Evolutionary conservation across 2,113 vertebrate genomes (phyloP), one percentile per base, ranked within the genome.

Genomic region (Struthidea cinerea): DNA sequence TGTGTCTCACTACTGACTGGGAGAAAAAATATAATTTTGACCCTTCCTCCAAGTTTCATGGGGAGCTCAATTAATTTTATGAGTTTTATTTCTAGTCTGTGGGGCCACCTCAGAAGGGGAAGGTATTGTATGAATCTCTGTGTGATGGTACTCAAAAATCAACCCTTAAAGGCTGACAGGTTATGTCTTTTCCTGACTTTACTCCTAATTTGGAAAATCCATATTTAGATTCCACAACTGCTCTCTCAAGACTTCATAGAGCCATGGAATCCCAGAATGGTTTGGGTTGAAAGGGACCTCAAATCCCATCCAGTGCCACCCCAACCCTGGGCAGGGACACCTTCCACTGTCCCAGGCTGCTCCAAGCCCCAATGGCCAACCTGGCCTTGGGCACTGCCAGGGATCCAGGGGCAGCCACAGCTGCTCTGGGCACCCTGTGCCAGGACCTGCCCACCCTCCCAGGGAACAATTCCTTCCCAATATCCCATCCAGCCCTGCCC

Each of bases 271-370:
- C 8, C 2, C 5, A 16, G 27, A 13, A 16, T n/a, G 20, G 13
- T 10, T 21, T 60, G 39, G 8, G 5, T 18, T n/a, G 28, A 1
- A 5, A 82, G 2, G 8, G 23, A n/a, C 7, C 19, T 39, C 0
- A 46, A 52, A 67, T 0, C 3, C 1, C 76, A 44, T 0, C 24
- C 47, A 24, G 23, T 49, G 13, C 13, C 24, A 24, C 47, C 47
- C 23, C 53, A 1, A 46, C 63, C 73, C 16, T 61, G 74, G 13
- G 2, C 33, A 78, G 86, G 86, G 59, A 28, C 68, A 16, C 37
- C 27, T 81, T 0, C 35, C 86, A 50, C 27, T 33, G 39, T 35
- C 10, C 74, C 74, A 87, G 41, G 84, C 17, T 53, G 55, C 64
- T 69, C 64, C 77, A 3, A 75, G 60, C 60, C 73, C 55, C 79